A percentile compares a stretch with the other conserved stretches of the same genome.
phyloP scores from a whole-genome alignment of 2,113 vertebrate species.

The Neolamprologus falcicula region DNA sequence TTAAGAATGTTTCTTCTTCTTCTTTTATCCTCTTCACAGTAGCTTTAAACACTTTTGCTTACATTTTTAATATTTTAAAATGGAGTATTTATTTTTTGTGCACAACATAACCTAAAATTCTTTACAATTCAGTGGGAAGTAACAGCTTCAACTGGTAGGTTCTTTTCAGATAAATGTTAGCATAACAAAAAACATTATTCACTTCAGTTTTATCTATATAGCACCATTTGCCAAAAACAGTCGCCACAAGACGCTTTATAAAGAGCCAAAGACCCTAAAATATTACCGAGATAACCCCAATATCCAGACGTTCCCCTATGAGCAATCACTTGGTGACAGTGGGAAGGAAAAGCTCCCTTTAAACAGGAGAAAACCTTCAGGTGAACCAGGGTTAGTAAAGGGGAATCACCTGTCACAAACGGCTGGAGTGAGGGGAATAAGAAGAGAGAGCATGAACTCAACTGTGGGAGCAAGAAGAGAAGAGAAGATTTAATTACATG shows the following conservation, averaged over 20 bases:
- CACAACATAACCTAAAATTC: neutral
- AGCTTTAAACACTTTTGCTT: neutral
- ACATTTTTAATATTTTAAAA: neutral
- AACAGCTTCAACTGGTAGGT: neutral
- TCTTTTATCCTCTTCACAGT: neutral
- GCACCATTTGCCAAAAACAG: neutral
- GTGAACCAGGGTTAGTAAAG: neutral
- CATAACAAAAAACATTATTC: neutral
- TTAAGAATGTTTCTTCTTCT: neutral
- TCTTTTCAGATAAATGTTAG: neutral
- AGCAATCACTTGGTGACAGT: neutral
- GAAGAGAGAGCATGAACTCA: neutral
- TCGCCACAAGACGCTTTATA: neutral
- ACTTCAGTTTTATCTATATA: neutral
- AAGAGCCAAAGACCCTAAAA: neutral
- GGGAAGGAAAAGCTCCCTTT: neutral
- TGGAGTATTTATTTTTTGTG: neutral
- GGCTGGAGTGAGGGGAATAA: neutral
- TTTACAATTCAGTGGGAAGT: neutral
- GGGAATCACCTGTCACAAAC: neutral
- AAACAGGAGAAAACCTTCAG: neutral
- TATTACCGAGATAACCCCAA: neutral
- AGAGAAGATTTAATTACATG: neutral
- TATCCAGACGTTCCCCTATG: neutral
- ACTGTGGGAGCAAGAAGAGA: neutral